Conservation (phyloP, 2,113 vertebrate species). For the Cyprinodon tularosa region DNA sequence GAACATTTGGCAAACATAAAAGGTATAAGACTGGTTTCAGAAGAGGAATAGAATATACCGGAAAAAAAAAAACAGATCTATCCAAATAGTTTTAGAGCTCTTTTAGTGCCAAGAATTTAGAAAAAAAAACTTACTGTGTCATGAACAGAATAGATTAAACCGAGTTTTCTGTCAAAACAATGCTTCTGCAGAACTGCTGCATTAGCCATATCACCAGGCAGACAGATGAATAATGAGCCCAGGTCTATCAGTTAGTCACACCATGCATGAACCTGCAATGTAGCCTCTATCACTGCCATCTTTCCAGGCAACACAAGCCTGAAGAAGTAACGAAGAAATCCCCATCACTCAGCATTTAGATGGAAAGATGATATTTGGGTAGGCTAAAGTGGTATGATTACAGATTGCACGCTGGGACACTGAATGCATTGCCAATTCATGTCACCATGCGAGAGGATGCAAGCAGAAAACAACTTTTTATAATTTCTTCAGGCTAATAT, state of each 20-base stretch:
- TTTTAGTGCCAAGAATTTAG: neutral
- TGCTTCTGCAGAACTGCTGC: neutral
- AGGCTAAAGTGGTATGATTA: neutral
- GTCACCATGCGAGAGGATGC: neutral
- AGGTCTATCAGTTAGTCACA: neutral
- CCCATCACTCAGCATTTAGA: neutral
- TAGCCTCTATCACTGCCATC: neutral
- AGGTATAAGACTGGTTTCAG: neutral
- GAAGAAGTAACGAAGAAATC: neutral
- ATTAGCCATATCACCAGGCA: neutral
- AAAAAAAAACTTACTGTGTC: neutral
- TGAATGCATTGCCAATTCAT: neutral
- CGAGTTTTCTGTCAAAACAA: neutral
- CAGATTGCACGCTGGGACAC: neutral
- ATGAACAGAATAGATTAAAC: neutral
- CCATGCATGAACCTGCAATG: neutral
- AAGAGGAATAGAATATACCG: neutral
- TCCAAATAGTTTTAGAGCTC: neutral
- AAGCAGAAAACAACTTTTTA: neutral
- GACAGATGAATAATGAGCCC: neutral
- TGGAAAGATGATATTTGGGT: neutral
- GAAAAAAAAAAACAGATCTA: neutral
- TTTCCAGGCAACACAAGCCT: neutral
- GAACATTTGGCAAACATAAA: neutral
- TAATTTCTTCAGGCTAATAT: neutral